Percentiles rank a stretch among this genome's conserved stretches.
Evolutionary conservation across 1,140 invertebrate genomes (phyloP).

Genomic region (Listronotus oregonensis): DNA sequence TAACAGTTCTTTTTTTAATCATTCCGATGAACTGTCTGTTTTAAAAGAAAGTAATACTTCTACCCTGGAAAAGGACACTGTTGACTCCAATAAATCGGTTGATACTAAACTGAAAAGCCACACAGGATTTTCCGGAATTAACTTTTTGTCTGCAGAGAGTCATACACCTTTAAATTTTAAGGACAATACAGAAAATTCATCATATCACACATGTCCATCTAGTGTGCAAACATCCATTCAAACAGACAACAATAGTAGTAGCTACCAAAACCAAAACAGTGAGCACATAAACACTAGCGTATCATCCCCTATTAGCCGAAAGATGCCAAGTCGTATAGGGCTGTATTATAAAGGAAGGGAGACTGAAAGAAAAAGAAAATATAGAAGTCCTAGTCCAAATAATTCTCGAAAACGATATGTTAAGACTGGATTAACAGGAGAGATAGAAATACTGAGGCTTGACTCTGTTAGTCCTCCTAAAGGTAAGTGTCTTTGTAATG

Average conservation of each 20-base stretch:
- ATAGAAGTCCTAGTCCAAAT: slow-evolving; percentile 48
- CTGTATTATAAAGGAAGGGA: slow-evolving; percentile 38
- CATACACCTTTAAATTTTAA: slow-evolving; percentile 46
- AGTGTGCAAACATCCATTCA: too few species aligned
- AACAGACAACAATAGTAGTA: slow-evolving; percentile 22
- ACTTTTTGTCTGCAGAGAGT: slow-evolving; percentile 59
- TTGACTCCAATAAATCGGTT: slow-evolving; percentile 19
- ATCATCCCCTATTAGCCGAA: slow-evolving; percentile 60
- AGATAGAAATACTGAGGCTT: slow-evolving; percentile 53
- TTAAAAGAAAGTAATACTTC: slow-evolving; percentile 28
- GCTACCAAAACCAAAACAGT: slow-evolving; percentile 23
- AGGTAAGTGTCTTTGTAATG: slow-evolving; percentile 15
- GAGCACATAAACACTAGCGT: slow-evolving; percentile 20
- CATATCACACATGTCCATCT: slow-evolving; percentile 50
- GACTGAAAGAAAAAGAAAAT: slow-evolving; percentile 50
- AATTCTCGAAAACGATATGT: slow-evolving; percentile 46
- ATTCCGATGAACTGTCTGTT: slow-evolving; percentile 30
- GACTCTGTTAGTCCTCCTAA: slow-evolving; percentile 45
- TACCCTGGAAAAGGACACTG: slow-evolving; percentile 28
- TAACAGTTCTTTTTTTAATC: slow-evolving; percentile 28
- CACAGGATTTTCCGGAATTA: slow-evolving; percentile 57
- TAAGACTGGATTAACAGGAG: slow-evolving; percentile 51
- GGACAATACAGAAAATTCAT: slow-evolving; percentile 45
- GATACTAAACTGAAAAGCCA: slow-evolving; percentile 18
- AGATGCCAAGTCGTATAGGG: slow-evolving; percentile 39